Percentiles rank a stretch among this genome's conserved stretches.
These are phyloP conservation scores for Vanessa atalanta DNA, from an alignment of 1,140 invertebrate genomes.

Conservation along the genomic window DNA sequence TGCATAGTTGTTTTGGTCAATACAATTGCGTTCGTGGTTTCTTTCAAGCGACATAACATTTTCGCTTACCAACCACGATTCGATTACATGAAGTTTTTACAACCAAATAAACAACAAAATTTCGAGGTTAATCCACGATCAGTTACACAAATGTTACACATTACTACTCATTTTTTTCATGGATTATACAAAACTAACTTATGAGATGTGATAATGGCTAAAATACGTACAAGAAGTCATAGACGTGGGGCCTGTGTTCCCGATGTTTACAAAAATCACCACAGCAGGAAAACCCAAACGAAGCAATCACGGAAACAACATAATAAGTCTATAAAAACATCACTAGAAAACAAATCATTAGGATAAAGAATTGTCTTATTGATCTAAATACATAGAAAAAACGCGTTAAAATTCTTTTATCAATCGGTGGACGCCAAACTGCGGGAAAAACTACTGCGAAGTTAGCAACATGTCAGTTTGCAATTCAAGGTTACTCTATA, in stretches of 20 bases:
- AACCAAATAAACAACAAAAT: slow-evolving; percentile 56
- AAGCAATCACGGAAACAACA: slow-evolving; percentile 69
- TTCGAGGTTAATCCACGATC: slow-evolving; percentile 57
- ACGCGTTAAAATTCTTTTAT: slow-evolving; percentile 65
- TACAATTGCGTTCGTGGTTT: slow-evolving; percentile 47
- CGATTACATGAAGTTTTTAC: slow-evolving; percentile 36
- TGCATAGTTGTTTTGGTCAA: slow-evolving; percentile 39
- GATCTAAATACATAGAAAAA: slow-evolving; percentile 77
- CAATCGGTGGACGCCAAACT: slow-evolving; percentile 78
- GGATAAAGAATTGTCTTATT: slow-evolving; percentile 57
- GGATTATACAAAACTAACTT: slow-evolving; percentile 31
- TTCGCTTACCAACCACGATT: slow-evolving; percentile 46
- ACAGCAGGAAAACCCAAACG: slow-evolving; percentile 58
- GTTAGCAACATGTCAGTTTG: slow-evolving; percentile 59
- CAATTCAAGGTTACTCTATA: slow-evolving; percentile 63
- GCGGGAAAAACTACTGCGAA: slow-evolving; percentile 79
- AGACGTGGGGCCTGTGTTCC: slow-evolving; percentile 75
- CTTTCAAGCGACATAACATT: slow-evolving; percentile 45
- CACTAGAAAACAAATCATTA: slow-evolving; percentile 62
- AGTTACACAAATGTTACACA: slow-evolving; percentile 23
- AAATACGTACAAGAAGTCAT: slow-evolving; percentile 79
- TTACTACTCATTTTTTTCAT: slow-evolving; percentile 25
- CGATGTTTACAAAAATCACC: slow-evolving; percentile 77
- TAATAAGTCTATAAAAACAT: slow-evolving; percentile 59
- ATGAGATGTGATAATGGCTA: slow-evolving; percentile 57